Evolutionary conservation across 2,113 vertebrate species (phyloP), one percentile per base, ranked within the genome.

Genomic region (Nothocercus nigrocapillus): DNA sequence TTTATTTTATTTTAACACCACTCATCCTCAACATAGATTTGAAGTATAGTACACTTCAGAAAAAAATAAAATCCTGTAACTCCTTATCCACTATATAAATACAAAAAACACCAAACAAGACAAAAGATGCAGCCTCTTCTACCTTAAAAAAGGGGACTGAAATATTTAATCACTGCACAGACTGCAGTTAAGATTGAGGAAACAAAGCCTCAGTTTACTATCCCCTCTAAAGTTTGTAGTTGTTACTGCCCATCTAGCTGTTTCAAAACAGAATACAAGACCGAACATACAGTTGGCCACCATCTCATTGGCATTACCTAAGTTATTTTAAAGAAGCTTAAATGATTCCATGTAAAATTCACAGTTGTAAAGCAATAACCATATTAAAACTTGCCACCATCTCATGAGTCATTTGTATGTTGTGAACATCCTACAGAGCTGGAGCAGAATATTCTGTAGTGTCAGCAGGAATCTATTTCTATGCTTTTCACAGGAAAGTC

Each of bases 41-140:
- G 44, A 90, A 80, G 45, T 40, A 67, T 16, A 22, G 44, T 38
- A 36, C 63, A 27, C 10, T 70, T 75, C 27, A 83, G 27, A 27
- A 74, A 87, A 56, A 56, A 56, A 36, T 75, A 75, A 63, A 73
- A 40, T 19, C 30, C 63, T 30, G 56, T 79, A 74, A 74, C 8
- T 77, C 17, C 59, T 7, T n/a, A 45, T 13, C 13, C 27, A 11
- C 51, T 62, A 19, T 44, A 30, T 7, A 36, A 40, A 73, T 14
- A 2, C 2, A 34, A 38, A 27, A 5, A 40, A 89, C 0, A 0
- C 5, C 25, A 9, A 78, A 63, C 15, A 47, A 11, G 19, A 38
- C 7, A 44, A 69, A 74, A 79, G 47, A 62, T 49, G 36, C 24
- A 51, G 28, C 5, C 34, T 10, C 8, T 63, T 58, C 63, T 64